Evolutionary conservation across 2,797 vertebrate species (phyloP).

Genomic region (Myotis planiceps): DNA sequence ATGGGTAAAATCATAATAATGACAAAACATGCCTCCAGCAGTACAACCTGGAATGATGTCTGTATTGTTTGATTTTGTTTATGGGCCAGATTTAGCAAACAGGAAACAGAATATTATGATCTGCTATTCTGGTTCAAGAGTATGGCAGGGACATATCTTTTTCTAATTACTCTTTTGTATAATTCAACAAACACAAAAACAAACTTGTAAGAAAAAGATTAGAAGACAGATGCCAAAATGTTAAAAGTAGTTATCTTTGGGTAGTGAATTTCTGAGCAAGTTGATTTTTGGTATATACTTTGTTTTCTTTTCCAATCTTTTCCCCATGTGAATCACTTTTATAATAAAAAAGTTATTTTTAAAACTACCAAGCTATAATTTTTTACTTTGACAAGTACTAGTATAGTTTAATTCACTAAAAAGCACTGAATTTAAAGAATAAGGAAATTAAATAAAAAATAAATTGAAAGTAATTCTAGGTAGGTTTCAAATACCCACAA

Average conservation of each 20-base stretch:
- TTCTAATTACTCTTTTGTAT: background rate
- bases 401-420: slow-evolving; percentile 18
- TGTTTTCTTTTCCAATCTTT: background rate
- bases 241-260: background rate
- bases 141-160: background rate
- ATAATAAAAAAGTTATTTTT: slow-evolving; percentile 1
- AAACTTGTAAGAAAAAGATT: background rate
- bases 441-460: slow-evolving; percentile 27
- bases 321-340: background rate
- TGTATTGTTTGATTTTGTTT: background rate
- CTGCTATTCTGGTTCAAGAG: background rate
- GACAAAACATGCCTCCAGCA: background rate
- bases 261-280: background rate
- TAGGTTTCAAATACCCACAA: background rate
- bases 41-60: slow-evolving; percentile 8
- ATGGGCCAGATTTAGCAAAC: background rate
- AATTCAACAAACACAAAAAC: slow-evolving; percentile 13
- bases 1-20: background rate
- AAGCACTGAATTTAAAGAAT: slow-evolving; percentile 40
- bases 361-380: background rate
- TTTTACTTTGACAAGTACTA: slow-evolving; percentile 18
- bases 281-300: background rate
- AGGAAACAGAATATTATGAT: background rate
- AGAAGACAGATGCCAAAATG: background rate
- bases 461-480: slow-evolving; percentile 38